Evolutionary conservation across 2,888 invertebrate species (phyloP), one percentile per base, ranked within the genome.

Genomic region (Drosophila pseudotalamancana): DNA sequence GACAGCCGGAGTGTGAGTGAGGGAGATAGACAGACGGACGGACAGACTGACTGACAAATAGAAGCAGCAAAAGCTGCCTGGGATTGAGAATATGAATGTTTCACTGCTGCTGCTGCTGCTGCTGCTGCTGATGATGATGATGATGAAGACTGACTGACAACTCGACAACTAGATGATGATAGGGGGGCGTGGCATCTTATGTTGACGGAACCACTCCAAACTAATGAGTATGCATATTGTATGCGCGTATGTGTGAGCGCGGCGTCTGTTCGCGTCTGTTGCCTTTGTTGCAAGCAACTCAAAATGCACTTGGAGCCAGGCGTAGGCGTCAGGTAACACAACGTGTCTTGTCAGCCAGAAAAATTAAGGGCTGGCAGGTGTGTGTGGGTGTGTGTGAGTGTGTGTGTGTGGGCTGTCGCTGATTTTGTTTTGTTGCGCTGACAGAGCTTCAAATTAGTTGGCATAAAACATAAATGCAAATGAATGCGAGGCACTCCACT

Each of bases 221-320:
- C 87, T 88, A 88, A 88, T 88, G 88, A 87, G 88, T 84, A 80
- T 86, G 86, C 87, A 83, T 87, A 86, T 81, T 86, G 86, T 81
- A 84, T 84, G 82, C 77, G 77, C 70, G 62, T 72, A 78, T 70
- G 72, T 76, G 76, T 53, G 56, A 50, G 18, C 8, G 25, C 40
- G 3, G 59, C 39, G 54, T 61, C 50, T 56, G 11, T n/a, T n/a
- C n/a, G 55, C 45, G 57, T 65, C 56, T 55, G 60, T 31, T 39
- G 59, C 66, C 75, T 74, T 84, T 80, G 80, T 81, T 81, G 78
- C 62, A 66, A 51, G 27, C 71, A 71, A 70, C 78, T 66, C 66
- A 66, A 62, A 63, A 78, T 82, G 80, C 86, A 81, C 86, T 81
- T 82, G 86, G 70, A 68, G 34, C 43, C 32, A 43, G 51, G 34